Conservation (phyloP, 2,888 invertebrate genomes). For the Idaea dimidiata region DNA sequence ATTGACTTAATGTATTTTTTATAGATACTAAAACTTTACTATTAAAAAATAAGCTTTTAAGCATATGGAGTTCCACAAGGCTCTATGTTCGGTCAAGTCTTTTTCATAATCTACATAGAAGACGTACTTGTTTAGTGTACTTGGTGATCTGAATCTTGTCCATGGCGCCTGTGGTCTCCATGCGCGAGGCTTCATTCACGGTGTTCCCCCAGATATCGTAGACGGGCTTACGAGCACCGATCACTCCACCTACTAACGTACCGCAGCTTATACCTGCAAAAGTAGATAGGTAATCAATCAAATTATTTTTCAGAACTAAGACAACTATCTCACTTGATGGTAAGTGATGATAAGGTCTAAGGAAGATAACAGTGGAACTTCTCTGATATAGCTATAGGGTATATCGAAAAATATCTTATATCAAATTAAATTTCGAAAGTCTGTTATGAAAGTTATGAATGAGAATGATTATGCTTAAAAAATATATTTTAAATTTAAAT, state of each 20-base stretch:
- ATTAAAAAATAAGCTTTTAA: not conserved
- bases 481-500: not conserved
- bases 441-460: too few relatives aligned
- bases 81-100: not conserved
- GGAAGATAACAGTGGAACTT: too few relatives aligned
- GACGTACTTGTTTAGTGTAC: constrained; percentile 86
- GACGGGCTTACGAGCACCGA: constrained; percentile 96
- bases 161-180: constrained; percentile 96
- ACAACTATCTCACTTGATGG: too few relatives aligned
- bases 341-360: too few relatives aligned
- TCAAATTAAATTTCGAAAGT: too few relatives aligned
- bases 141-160: constrained; percentile 95
- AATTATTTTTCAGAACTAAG: too few relatives aligned
- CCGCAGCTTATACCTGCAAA: constrained; percentile 92
- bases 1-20: not conserved
- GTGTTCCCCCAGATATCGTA: constrained; percentile 99
- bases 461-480: too few relatives aligned
- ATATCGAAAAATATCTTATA: too few relatives aligned
- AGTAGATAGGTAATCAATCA: not conserved
- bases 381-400: too few relatives aligned
- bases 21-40: not conserved
- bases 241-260: constrained; percentile 96
- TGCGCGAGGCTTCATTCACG: constrained; percentile 97
- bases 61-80: not conserved
- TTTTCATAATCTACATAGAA: not conserved